phyloP scores from a whole-genome alignment of 92 coral and sea anemone species.

The Galaxea fascicularis region DNA sequence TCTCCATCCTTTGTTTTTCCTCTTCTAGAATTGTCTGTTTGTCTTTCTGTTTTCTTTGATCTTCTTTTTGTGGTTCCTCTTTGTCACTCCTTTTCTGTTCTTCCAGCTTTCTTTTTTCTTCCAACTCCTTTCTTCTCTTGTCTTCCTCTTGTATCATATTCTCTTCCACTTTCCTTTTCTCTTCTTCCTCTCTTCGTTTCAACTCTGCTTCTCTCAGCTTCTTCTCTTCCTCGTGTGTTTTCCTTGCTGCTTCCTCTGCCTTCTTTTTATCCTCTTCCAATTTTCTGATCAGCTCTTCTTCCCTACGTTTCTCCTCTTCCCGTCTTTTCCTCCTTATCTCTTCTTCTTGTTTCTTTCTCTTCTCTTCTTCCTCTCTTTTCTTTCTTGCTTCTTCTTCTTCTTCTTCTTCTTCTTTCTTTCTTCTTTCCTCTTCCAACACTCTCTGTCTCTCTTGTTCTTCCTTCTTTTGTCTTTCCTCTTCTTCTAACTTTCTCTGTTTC shows the following conservation, averaged over 20 bases:
- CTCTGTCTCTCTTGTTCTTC: conserved; percentile 13
- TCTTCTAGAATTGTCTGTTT: neutral
- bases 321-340: neutral
- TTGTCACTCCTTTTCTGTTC: conserved; percentile 26
- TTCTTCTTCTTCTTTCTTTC: conserved; percentile 10
- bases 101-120: conserved; percentile 20
- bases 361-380: neutral
- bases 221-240: neutral
- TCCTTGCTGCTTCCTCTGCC: neutral
- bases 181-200: conserved; percentile 23
- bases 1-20: conserved; percentile 7
- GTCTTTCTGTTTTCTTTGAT: conserved; percentile 21
- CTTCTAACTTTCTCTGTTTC: conserved; percentile 22
- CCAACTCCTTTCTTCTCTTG: neutral
- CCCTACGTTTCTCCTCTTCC: neutral
- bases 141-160: conserved; percentile 10
- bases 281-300: neutral
- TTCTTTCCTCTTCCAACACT: neutral
- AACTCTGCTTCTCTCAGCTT: conserved; percentile 7
- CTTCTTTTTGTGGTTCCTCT: conserved; percentile 34
- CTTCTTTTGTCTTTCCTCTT: conserved; percentile 22
- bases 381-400: conserved; percentile 14
- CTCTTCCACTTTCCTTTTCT: conserved; percentile 40
- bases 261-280: conserved; percentile 3
- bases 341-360: neutral